Evolutionary conservation across 1,140 invertebrate genomes (phyloP).

Genomic region (Aphaenogaster floridana): DNA sequence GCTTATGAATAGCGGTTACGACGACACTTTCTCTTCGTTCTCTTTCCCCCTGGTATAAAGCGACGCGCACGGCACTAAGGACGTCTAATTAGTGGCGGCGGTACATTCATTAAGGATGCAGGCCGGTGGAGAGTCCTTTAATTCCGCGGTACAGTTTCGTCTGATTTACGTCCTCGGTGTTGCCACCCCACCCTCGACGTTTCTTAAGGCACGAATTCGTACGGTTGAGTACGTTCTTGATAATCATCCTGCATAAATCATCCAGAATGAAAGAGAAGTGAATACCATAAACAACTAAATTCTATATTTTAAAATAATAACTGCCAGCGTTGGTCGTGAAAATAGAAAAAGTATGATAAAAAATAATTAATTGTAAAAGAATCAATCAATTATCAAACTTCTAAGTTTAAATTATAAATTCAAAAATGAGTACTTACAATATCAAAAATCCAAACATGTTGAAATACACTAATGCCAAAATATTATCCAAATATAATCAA

Average conservation of each 20-base stretch:
- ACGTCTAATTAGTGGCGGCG: conserved; percentile 80
- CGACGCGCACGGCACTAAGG: conserved; percentile 68
- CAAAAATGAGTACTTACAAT: not conserved
- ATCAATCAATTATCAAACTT: not conserved
- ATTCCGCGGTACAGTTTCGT: conserved; percentile 77
- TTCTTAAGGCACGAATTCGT: conserved; percentile 42
- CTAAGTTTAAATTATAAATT: conserved; percentile 1
- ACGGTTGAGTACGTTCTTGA: conserved; percentile 16
- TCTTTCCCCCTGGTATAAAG: conserved; percentile 21
- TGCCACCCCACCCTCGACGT: conserved; percentile 44
- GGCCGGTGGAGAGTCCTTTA: conserved; percentile 76
- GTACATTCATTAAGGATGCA: conserved; percentile 77
- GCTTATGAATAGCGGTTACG: conserved; percentile 75
- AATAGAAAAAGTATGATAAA: not conserved
- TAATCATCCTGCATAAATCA: conserved; percentile 16
- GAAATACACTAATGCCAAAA: not conserved
- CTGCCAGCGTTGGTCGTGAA: not conserved
- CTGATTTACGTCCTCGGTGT: conserved; percentile 79
- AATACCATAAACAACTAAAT: not conserved
- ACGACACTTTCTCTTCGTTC: conserved; percentile 66
- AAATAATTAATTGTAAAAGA: not conserved
- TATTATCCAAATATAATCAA: not conserved
- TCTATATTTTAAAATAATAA: not conserved
- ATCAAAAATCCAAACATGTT: not conserved
- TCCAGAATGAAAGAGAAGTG: not conserved